Conservation (phyloP, 2,888 invertebrate species). For the Emmelina monodactyla region DNA sequence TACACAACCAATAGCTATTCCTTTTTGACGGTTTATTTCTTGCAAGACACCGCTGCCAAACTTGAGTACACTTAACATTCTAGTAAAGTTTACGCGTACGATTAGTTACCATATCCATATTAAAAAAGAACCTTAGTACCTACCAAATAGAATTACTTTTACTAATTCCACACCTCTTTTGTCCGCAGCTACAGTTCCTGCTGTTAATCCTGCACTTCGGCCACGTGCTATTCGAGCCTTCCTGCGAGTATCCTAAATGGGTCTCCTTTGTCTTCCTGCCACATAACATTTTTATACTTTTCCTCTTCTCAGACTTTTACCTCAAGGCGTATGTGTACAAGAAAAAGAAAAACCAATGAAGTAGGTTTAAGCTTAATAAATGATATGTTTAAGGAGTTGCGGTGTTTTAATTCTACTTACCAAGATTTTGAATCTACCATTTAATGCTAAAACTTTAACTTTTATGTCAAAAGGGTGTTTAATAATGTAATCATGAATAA, state of each 20-base stretch:
- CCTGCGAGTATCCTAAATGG: conserved; percentile 71
- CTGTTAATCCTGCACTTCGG: conserved; percentile 68
- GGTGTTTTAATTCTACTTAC: too few species aligned
- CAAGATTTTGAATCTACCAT: too few species aligned
- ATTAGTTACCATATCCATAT: too few species aligned
- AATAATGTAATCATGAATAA: too few species aligned
- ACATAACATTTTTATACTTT: conserved; percentile 73
- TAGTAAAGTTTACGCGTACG: too few species aligned
- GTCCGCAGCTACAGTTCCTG: conserved; percentile 73
- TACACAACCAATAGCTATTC: too few species aligned
- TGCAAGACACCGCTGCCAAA: background rate
- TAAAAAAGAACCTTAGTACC: too few species aligned
- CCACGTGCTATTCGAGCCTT: conserved; percentile 58
- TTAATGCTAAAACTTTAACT: too few species aligned
- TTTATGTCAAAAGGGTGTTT: too few species aligned
- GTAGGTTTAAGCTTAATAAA: background rate
- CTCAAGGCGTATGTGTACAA: conserved; percentile 69
- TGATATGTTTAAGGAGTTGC: too few species aligned
- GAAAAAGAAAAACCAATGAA: conserved; percentile 37
- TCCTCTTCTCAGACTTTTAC: conserved; percentile 75
- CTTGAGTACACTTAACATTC: background rate
- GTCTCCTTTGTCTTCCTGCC: conserved; percentile 64
- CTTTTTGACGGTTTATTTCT: too few species aligned
- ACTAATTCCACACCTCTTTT: background rate
- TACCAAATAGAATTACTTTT: background rate